Evolutionary conservation across 2,113 vertebrate genomes (phyloP).

Genomic region (Laticauda laticaudata): DNA sequence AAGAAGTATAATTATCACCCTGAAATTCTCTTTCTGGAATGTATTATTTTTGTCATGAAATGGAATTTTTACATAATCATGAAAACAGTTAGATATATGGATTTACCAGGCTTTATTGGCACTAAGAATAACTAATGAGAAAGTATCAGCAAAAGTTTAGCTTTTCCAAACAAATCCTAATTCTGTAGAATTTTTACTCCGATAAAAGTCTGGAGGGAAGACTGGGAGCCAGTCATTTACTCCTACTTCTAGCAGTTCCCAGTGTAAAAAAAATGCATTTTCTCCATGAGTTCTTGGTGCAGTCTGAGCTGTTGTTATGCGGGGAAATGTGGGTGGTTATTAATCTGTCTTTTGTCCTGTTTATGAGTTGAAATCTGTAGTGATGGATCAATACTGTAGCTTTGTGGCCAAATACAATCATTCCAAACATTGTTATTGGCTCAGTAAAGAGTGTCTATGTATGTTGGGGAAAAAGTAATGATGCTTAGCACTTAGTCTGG

Average conservation of each 20-base stretch:
- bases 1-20: slow-evolving; percentile 59
- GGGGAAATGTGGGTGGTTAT: neutral
- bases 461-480: neutral
- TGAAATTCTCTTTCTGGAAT: slow-evolving; percentile 51
- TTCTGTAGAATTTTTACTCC: slow-evolving; percentile 37
- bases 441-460: neutral
- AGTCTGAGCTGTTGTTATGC: neutral
- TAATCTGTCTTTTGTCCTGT: neutral
- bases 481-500: neutral
- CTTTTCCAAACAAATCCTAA: neutral
- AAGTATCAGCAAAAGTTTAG: neutral
- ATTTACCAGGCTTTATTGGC: slow-evolving; percentile 50
- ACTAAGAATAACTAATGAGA: slow-evolving; percentile 39
- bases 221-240: neutral
- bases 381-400: neutral
- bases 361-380: neutral
- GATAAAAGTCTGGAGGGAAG: slow-evolving; percentile 1
- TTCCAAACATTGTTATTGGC: neutral
- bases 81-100: slow-evolving; percentile 44
- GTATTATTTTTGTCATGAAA: slow-evolving; percentile 53
- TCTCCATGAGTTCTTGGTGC: neutral
- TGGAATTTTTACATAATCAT: slow-evolving; percentile 48
- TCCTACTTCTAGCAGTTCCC: neutral
- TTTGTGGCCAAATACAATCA: neutral
- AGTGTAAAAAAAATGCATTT: neutral